Evolutionary conservation across 2,888 invertebrate genomes (phyloP), one percentile per base, ranked within the genome.

Genomic region (Tanytarsus gracilentus): DNA sequence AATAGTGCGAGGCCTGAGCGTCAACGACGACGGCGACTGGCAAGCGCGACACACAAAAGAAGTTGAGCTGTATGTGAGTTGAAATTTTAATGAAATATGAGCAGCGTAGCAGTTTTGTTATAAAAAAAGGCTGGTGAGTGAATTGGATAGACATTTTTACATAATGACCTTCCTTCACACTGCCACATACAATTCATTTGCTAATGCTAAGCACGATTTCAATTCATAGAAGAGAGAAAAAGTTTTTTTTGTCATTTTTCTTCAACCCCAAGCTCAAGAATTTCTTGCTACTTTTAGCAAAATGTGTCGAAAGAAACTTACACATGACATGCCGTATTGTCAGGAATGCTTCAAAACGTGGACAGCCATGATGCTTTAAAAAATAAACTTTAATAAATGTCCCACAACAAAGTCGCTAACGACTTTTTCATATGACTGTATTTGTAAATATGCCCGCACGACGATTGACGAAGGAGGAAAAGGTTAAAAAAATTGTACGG

Each of bases 191-290:
- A n/a, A 39, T 40, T 56, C 44, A 26, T 26, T 56, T 56, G 56
- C 56, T 56, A 56, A 56, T 56, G 49, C 56, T 44, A 29, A 56
- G 26, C 56, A 56, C 56, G 56, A 56, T 56, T 56, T 44, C 56
- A 44, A 56, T 56, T 56, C 56, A 56, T 56, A 56, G 56, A 56
- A 56, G 44, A n/a, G n/a, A n/a, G n/a, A n/a, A n/a, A n/a, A n/a
- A n/a, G n/a, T n/a, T n/a, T n/a, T 44, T 56, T 56, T 56, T 56
- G 40, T 40, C 40, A 40, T 40, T n/a, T n/a, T n/a, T n/a, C n/a
- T n/a, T n/a, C n/a, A n/a, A n/a, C n/a, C n/a, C n/a, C n/a, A n/a
- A n/a, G n/a, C n/a, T n/a, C n/a, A n/a, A n/a, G n/a, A n/a, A n/a
- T n/a, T n/a, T n/a, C n/a, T n/a, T n/a, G n/a, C n/a, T n/a, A n/a